These are phyloP conservation scores for Agapostemon virescens DNA, from an alignment of 2,888 invertebrate species.

Conservation along the genomic window DNA sequence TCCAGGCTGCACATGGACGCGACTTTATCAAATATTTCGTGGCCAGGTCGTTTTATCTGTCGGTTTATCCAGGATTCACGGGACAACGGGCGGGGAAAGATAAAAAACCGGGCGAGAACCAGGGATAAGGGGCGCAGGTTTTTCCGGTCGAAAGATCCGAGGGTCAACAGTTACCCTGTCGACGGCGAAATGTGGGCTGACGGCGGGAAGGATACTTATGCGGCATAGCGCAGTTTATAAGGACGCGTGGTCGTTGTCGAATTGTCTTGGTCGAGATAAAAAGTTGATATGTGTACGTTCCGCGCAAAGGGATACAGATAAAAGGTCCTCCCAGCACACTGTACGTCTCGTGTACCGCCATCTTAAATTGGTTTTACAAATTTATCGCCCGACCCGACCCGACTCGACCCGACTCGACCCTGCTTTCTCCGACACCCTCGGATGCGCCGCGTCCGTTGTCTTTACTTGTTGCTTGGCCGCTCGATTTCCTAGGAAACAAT, in stretches of 20 bases:
- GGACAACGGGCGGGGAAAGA: slow-evolving; percentile 46
- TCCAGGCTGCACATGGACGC: neutral
- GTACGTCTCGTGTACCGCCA: slow-evolving; percentile 54
- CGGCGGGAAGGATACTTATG: slow-evolving; percentile 46
- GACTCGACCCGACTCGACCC: slow-evolving; percentile 5
- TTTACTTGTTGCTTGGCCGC: slow-evolving; percentile 42
- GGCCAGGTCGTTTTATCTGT: slow-evolving; percentile 38
- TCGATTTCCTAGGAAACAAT: slow-evolving; percentile 63
- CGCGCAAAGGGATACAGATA: slow-evolving; percentile 50
- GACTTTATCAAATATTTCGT: slow-evolving; percentile 56
- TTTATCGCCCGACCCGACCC: slow-evolving; percentile 60
- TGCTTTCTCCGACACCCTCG: neutral
- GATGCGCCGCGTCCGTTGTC: neutral
- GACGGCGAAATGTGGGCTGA: slow-evolving; percentile 35
- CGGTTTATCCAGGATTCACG: slow-evolving; percentile 56
- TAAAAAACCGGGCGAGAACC: slow-evolving; percentile 26
- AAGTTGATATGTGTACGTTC: slow-evolving; percentile 64
- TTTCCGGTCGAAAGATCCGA: slow-evolving; percentile 35
- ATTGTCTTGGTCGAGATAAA: slow-evolving; percentile 67
- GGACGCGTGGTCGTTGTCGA: slow-evolving; percentile 66
- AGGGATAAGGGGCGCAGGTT: slow-evolving; percentile 29
- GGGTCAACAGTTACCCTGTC: slow-evolving; percentile 2
- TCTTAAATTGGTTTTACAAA: slow-evolving; percentile 70
- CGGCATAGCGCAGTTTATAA: slow-evolving; percentile 53
- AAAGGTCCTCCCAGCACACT: slow-evolving; percentile 34